Conservation (phyloP, 2,888 invertebrate species). For the Liposcelis brunnea region DNA sequence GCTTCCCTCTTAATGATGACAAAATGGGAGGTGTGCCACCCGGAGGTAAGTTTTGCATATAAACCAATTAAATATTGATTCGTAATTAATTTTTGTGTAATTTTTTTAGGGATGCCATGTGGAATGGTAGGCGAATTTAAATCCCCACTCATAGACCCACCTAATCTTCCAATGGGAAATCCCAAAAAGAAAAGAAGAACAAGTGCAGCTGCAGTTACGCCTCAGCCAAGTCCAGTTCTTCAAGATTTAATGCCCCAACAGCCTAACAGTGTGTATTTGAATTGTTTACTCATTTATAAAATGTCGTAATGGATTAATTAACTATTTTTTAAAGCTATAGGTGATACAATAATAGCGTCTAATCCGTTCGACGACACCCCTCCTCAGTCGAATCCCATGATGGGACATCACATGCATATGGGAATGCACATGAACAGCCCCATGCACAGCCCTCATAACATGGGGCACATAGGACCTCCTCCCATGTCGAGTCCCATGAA, state of each 20-base stretch:
- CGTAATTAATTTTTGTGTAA: too few species aligned
- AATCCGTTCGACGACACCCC: slow-evolving; percentile 91
- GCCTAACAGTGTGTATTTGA: slow-evolving; percentile 42
- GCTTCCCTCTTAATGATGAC: slow-evolving; percentile 19
- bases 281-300: slow-evolving; percentile 3
- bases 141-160: slow-evolving; percentile 28
- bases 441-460: slow-evolving; percentile 42
- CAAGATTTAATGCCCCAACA: slow-evolving; percentile 71
- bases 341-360: slow-evolving; percentile 79
- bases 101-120: slow-evolving; percentile 8
- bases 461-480: slow-evolving; percentile 32
- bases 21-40: slow-evolving; percentile 17
- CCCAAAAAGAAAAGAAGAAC: slow-evolving; percentile 78
- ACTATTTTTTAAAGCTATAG: slow-evolving; percentile 1
- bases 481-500: slow-evolving; percentile 39
- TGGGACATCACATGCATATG: slow-evolving; percentile 27
- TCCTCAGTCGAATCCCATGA: slow-evolving; percentile 21
- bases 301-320: background rate
- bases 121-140: slow-evolving; percentile 14
- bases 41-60: slow-evolving; percentile 17
- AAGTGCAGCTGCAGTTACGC: slow-evolving; percentile 45
- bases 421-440: slow-evolving; percentile 43
- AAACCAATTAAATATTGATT: too few species aligned
- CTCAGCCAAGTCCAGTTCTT: slow-evolving; percentile 29
- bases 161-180: slow-evolving; percentile 61